Conservation (phyloP, 2,797 vertebrate genomes). For the Emys orbicularis region DNA sequence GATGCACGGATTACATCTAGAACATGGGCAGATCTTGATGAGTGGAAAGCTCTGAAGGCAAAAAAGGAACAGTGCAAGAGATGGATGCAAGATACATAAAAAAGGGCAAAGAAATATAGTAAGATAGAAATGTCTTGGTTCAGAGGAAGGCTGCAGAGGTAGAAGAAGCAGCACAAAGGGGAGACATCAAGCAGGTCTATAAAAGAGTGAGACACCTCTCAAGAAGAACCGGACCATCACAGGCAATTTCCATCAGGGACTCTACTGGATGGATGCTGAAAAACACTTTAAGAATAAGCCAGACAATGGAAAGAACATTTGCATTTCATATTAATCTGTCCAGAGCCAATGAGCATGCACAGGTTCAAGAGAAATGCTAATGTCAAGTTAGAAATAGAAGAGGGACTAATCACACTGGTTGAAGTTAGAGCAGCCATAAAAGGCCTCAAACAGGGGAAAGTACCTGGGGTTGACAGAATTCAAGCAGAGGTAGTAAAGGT, state of each 20-base stretch:
- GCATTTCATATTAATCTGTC: not conserved
- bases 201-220: not conserved
- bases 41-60: no score
- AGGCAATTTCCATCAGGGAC: not conserved
- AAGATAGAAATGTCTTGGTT: not conserved
- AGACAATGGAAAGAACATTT: not conserved
- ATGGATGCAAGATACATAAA: not conserved
- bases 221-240: not conserved
- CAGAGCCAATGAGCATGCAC: not conserved
- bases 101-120: not conserved
- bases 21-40: not conserved
- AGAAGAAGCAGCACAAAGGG: not conserved
- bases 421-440: not conserved
- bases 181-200: not conserved
- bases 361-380: not conserved
- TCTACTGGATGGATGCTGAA: not conserved
- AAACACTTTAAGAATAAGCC: not conserved
- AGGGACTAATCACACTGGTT: not conserved
- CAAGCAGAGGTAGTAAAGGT: not conserved
- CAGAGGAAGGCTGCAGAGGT: not conserved
- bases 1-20: not conserved
- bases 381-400: not conserved
- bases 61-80: not conserved
- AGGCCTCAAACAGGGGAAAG: not conserved
- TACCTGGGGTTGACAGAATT: not conserved